A percentile compares a stretch with the other conserved stretches of the same genome.
phyloP scores from a whole-genome alignment of 2,888 invertebrate species.

The Barypeithes pellucidus region DNA sequence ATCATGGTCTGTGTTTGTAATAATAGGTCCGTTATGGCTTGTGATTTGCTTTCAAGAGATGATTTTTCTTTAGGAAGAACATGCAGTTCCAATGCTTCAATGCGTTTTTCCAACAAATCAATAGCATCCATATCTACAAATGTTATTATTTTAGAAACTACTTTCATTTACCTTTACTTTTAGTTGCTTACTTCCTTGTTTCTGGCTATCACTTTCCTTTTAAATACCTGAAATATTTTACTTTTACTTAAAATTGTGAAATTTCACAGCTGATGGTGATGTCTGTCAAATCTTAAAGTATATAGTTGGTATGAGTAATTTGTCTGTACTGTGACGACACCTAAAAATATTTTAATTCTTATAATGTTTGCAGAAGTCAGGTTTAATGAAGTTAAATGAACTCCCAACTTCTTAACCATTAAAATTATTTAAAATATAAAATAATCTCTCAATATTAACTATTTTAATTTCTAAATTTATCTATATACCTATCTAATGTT shows the following conservation, averaged over 20 bases:
- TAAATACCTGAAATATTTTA: slow-evolving; percentile 28
- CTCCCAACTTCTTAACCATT: no score
- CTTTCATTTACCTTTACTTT: slow-evolving; percentile 41
- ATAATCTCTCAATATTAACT: no score
- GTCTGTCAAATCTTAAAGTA: background rate
- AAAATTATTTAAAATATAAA: no score
- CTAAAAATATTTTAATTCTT: background rate
- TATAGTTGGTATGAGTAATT: background rate
- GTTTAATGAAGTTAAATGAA: no score
- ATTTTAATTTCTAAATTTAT: no score
- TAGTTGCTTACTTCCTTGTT: slow-evolving; percentile 34
- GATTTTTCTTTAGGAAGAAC: slow-evolving; percentile 66
- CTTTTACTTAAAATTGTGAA: slow-evolving; percentile 43
- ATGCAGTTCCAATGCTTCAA: slow-evolving; percentile 70
- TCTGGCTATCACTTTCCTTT: slow-evolving; percentile 41
- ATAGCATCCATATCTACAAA: slow-evolving; percentile 60
- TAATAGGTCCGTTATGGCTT: slow-evolving; percentile 69
- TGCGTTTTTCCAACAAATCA: slow-evolving; percentile 70
- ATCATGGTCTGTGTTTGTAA: slow-evolving; percentile 72
- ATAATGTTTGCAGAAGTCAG: no score
- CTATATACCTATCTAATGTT: no score
- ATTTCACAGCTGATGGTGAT: slow-evolving; percentile 40
- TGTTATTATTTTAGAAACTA: slow-evolving; percentile 18
- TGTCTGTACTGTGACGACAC: background rate
- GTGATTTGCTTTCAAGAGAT: slow-evolving; percentile 60